These are phyloP conservation scores for Scolopax mira DNA, from an alignment of 2,113 vertebrate genomes.

Conservation along the genomic window DNA sequence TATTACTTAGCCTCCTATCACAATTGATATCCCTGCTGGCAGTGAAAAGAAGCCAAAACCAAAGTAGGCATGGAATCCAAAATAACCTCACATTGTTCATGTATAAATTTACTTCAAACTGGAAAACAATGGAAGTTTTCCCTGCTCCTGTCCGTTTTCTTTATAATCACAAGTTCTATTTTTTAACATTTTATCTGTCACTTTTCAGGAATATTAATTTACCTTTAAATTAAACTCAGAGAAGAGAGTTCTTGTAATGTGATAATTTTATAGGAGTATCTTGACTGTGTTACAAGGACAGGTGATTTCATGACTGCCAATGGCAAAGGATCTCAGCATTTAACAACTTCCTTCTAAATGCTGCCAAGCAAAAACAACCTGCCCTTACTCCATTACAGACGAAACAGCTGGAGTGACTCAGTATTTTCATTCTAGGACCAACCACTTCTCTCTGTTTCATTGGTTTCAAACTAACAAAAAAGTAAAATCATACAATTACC, in stretches of 20 bases:
- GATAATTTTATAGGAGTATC: not conserved
- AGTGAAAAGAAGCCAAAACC: not conserved
- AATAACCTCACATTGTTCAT: not conserved
- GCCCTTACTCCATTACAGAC: not conserved
- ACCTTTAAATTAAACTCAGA: not conserved
- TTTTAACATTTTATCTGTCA: not conserved
- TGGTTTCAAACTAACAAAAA: not conserved
- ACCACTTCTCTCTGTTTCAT: not conserved
- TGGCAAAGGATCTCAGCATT: not conserved
- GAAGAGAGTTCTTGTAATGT: not conserved
- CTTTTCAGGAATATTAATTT: not conserved
- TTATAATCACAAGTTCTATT: not conserved
- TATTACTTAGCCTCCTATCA: not conserved
- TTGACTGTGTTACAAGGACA: not conserved
- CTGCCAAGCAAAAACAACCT: not conserved
- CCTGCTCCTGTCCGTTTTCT: not conserved
- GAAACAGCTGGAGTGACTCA: not conserved
- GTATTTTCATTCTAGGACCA: not conserved
- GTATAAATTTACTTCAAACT: not conserved
- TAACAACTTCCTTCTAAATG: not conserved
- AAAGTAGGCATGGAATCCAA: not conserved
- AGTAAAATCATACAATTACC: not conserved
- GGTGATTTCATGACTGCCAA: not conserved
- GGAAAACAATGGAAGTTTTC: not conserved
- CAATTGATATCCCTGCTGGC: not conserved